phyloP scores from a whole-genome alignment of 2,888 invertebrate genomes.

The Dasysyrphus tricinctus region DNA sequence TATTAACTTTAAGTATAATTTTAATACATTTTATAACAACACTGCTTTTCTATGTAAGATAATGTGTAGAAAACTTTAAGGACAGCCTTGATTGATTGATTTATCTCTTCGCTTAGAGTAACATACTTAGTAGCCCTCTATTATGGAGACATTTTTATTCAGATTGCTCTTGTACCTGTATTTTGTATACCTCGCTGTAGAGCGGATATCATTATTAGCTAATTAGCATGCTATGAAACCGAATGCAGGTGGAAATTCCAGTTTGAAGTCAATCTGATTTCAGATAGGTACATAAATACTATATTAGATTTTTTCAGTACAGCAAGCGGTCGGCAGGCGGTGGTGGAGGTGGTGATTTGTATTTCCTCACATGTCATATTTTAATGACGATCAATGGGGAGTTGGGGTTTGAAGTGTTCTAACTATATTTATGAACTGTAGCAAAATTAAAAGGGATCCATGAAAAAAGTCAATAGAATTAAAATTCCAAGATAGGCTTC shows the following conservation, averaged over 20 bases:
- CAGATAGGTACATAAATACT: too few relatives aligned
- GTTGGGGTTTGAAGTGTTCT: too few relatives aligned
- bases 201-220: neutral
- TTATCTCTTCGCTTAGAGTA: neutral
- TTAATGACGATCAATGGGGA: too few relatives aligned
- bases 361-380: too few relatives aligned
- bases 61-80: neutral
- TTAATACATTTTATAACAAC: neutral
- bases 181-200: neutral
- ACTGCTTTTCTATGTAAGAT: neutral
- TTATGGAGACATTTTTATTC: neutral
- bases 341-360: too few relatives aligned
- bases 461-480: too few relatives aligned
- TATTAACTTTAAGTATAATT: too few relatives aligned
- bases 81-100: neutral
- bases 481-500: too few relatives aligned
- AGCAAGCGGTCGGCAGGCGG: too few relatives aligned
- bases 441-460: too few relatives aligned
- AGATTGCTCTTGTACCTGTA: neutral
- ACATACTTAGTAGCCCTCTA: neutral
- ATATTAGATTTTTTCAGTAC: too few relatives aligned
- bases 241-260: neutral
- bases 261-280: neutral
- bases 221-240: neutral
- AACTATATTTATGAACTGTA: too few relatives aligned